Conservation (phyloP, 2,113 vertebrate species). For the Catharus minimus region DNA sequence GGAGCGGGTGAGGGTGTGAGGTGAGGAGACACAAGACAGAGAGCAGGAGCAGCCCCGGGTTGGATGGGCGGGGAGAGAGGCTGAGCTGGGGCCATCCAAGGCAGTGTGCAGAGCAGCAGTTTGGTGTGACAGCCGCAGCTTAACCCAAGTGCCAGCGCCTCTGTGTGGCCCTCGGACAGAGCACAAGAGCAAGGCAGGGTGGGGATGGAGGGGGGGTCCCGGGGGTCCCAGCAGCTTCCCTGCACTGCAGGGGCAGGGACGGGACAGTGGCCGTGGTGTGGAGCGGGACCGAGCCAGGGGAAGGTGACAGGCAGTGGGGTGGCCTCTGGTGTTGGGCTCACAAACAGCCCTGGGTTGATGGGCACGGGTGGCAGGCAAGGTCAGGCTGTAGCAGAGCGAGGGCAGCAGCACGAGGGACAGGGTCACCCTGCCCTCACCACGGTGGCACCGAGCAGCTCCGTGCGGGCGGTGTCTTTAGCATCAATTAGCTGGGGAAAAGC, state of each 20-base stretch:
- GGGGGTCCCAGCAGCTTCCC: neutral
- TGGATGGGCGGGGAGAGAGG: neutral
- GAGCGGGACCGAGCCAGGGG: neutral
- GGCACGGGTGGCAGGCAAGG: neutral
- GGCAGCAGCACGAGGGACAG: neutral
- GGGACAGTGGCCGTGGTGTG: fast-evolving
- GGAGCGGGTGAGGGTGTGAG: neutral
- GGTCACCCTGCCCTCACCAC: neutral
- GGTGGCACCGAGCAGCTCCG: neutral
- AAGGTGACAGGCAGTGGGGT: neutral
- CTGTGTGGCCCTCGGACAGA: fast-evolving
- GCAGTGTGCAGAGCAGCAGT: neutral
- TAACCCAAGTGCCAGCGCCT: fast-evolving
- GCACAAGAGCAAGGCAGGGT: neutral
- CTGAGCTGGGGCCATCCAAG: neutral
- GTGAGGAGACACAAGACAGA: neutral
- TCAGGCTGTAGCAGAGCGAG: neutral
- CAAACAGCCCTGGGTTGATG: neutral
- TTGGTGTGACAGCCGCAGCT: neutral
- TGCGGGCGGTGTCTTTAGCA: neutral
- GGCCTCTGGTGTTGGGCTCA: neutral
- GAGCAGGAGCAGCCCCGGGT: neutral
- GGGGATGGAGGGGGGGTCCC: neutral
- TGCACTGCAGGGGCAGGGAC: neutral
- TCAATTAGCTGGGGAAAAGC: neutral